Evolutionary conservation across 2,797 vertebrate genomes (phyloP), one percentile per base, ranked within the genome.

Genomic region (Phataginus tetradactyla): DNA sequence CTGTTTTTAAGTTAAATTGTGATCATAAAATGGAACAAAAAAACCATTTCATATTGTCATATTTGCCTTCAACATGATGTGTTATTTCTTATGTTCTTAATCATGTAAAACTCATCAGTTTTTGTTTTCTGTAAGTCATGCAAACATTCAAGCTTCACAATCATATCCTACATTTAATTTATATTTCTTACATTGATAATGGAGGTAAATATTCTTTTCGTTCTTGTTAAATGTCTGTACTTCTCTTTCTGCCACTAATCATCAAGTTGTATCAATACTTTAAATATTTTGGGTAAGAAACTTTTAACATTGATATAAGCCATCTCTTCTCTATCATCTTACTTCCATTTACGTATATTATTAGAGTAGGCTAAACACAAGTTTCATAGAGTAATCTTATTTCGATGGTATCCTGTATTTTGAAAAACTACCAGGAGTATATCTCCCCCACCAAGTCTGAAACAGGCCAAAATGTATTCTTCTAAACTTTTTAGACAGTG

Each of bases 161-260:
- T 45, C 90, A 14, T 11, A 85, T 61, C 4, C 18, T 80, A 66
- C 68, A 51, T 89, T 85, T 27, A 87, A 74, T 87, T 87, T 80
- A 59, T 32, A 63, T 59, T 96, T 94, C 63, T 68, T 89, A 91
- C 39, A 96, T 14, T 92, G 57, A 72, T 61, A 91, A 86, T 12
- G 10, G 77, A 69, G 20, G 51, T 49, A 1, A 49, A 92, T 2
- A 66, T 55, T 78, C 57, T 69, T 51, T 75, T 86, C 61, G 51
- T 51, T 81, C 37, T 69, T 94, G 17, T 78, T 77, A 91, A 87
- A 93, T 64, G 20, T 92, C 57, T 69, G 7, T 63, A 79, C 55
- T 37, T 80, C 21, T 66, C 23, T 59, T 86, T 81, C 69, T 72
- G 27, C 42, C 53, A 92, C 57, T 61, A 86, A 72, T 37, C 20